Conservation (phyloP, 1,140 invertebrate genomes). For the Portunus trituberculatus region DNA sequence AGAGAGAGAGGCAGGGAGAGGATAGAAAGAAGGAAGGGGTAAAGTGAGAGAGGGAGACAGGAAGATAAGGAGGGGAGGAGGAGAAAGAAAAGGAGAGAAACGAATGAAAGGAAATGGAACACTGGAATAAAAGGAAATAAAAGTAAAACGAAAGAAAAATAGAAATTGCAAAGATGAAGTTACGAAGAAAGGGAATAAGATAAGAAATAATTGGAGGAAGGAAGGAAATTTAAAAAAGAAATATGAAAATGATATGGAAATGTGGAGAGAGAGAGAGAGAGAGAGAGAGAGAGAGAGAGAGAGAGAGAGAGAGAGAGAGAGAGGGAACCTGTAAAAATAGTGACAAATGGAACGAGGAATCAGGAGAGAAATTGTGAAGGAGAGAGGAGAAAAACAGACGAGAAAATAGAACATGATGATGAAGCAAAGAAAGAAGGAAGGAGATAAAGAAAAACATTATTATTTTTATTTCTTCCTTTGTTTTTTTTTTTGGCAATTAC, state of each 20-base stretch:
- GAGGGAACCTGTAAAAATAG: not conserved
- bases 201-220: not conserved
- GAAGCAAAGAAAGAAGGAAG: not conserved
- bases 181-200: not conserved
- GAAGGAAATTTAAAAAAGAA: not conserved
- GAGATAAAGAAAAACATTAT: not conserved
- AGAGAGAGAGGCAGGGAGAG: too few relatives aligned
- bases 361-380: not conserved
- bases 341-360: not conserved
- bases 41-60: not conserved
- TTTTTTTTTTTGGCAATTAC: too few relatives aligned
- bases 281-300: slow-evolving; percentile 21
- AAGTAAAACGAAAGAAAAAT: too few relatives aligned
- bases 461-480: too few relatives aligned
- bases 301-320: too few relatives aligned
- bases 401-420: not conserved
- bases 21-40: not conserved
- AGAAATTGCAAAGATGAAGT: too few relatives aligned
- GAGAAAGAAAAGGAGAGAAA: not conserved
- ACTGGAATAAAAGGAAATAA: too few relatives aligned
- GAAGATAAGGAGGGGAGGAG: not conserved
- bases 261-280: not conserved
- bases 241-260: not conserved
- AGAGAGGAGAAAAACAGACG: not conserved
- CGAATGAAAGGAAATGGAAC: not conserved